Evolutionary conservation across 2,113 vertebrate genomes (phyloP).

Genomic region (Sander lucioperca): DNA sequence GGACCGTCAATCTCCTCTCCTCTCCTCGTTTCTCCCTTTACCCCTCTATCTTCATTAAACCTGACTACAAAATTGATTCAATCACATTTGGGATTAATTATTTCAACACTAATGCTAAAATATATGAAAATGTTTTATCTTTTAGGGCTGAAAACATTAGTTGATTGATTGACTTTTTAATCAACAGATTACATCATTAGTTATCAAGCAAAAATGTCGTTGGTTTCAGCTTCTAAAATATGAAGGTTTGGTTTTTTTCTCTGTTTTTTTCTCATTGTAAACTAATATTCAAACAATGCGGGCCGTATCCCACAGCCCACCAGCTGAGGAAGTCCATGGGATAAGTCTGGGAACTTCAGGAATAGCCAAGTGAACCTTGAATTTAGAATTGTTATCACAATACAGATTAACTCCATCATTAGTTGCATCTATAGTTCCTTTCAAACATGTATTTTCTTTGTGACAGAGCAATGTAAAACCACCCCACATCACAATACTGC

Average conservation of each 20-base stretch:
- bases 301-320: not conserved
- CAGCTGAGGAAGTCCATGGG: not conserved
- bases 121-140: not conserved
- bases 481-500: not conserved
- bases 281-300: not conserved
- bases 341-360: no score
- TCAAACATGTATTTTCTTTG: not conserved
- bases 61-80: not conserved
- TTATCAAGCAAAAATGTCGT: not conserved
- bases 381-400: not conserved
- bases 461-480: not conserved
- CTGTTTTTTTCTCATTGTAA: not conserved
- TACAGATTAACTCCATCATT: not conserved
- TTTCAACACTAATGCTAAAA: not conserved
- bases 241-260: not conserved
- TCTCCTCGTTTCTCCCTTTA: slow-evolving; percentile 12
- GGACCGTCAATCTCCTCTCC: slow-evolving; percentile 84
- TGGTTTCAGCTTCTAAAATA: not conserved
- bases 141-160: no score
- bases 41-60: slow-evolving; percentile 28
- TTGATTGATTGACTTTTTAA: not conserved
- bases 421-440: not conserved
- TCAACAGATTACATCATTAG: not conserved
- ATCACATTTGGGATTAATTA: not conserved
- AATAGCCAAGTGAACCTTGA: not conserved